Base-by-base conservation (phyloP, 64 coral and sea anemone species). In the Cladopsammia gracilis region DNA sequence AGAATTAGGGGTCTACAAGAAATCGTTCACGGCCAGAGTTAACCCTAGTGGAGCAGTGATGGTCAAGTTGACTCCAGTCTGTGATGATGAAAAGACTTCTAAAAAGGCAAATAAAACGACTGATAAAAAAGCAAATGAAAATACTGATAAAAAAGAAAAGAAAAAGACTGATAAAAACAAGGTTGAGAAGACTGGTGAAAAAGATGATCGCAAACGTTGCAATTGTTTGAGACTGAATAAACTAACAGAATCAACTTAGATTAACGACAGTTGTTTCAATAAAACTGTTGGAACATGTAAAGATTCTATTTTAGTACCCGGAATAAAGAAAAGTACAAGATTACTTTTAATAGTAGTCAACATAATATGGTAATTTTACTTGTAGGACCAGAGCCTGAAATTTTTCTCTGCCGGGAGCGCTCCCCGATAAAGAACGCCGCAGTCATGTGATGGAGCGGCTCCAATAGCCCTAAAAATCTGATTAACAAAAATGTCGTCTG, bases 21-120 rank as follows among this genome's bases (percentile, higher is more conserved):
- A 88, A 48, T 80, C 64, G 2, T 91, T 97, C 62, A 76, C 66
- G 44, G 88, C 86, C 58, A 97, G 90, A 90, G 92, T 97, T 13
- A 97, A 97, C 75, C 95, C 95, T 4, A 93, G 87, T 87, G 95
- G 95, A 20, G 95, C 94, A 48, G 87, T 94, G 44, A 90, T 97
- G 88, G 67, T 97, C 13, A 93, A 83, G 67, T 46, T 96, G 53
- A 71, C 50, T 15, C 87, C 91, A 44, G 67, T 83, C 13, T 93
- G 91, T 44, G 89, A 91, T 13, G 18, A 22, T 6, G 14, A 51
- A 47, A 70, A 58, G 49, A 71, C 12, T 45, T 0, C 8, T 25
- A 51, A 66, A 22, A 71, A 81, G 47, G 15, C 72, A 3, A 15
- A 49, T 14, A 49, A 49, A 49, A 75, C 20, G 34, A n/a, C 42